Evolutionary conservation across 2,113 vertebrate genomes (phyloP).

Genomic region (Cichladusa arquata): DNA sequence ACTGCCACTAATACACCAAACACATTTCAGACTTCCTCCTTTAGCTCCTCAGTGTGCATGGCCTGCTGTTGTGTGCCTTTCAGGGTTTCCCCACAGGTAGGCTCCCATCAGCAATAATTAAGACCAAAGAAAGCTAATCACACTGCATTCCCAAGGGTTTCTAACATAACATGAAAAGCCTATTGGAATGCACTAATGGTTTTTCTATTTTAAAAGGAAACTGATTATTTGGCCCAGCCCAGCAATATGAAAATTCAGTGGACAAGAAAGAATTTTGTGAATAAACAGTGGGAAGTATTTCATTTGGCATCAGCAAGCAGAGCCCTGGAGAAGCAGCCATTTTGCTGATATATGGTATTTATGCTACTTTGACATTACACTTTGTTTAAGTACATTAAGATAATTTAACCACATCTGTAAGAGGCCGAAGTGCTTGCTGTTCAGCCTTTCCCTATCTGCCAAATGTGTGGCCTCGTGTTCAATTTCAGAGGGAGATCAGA

Average conservation of each 20-base stretch:
- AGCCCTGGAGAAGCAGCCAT: slow-evolving; percentile 3
- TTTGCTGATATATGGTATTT: slow-evolving; percentile 61
- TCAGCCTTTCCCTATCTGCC: background rate
- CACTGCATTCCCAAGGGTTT: background rate
- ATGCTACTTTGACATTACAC: slow-evolving; percentile 15
- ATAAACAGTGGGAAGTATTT: slow-evolving; percentile 60
- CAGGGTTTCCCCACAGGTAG: slow-evolving; percentile 8
- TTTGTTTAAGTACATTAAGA: slow-evolving; percentile 58
- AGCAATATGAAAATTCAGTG: slow-evolving; percentile 45
- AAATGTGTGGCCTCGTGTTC: slow-evolving; percentile 14
- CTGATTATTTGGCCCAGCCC: background rate
- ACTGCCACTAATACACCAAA: background rate
- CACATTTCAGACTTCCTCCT: background rate
- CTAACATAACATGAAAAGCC: background rate
- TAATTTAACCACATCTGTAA: slow-evolving; percentile 42
- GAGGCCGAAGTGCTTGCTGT: background rate
- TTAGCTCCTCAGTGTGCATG: fast-evolving
- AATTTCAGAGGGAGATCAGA: background rate
- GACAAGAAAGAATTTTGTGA: slow-evolving; percentile 46
- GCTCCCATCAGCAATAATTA: slow-evolving; percentile 12
- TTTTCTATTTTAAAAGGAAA: slow-evolving; percentile 47
- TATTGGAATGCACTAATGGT: slow-evolving; percentile 3
- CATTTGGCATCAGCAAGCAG: background rate
- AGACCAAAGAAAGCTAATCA: background rate
- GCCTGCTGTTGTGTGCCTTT: background rate